Evolutionary conservation across 2,797 vertebrate genomes (phyloP).

Genomic region (Lepilemur septentrionalis): DNA sequence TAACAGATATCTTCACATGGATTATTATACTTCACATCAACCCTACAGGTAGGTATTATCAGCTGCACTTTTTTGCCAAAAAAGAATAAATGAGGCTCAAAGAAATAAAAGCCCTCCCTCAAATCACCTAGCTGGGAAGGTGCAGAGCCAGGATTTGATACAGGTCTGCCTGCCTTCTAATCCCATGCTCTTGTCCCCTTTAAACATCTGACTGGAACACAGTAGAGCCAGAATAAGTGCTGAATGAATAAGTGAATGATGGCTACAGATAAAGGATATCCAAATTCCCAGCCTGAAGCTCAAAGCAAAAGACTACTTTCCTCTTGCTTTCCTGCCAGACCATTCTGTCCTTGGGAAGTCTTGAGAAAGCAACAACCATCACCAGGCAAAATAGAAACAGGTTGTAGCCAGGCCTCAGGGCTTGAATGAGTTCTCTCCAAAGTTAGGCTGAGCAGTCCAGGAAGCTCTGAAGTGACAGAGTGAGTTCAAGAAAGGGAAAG

Average conservation of each 20-base stretch:
- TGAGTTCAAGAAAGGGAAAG: neutral
- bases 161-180: neutral
- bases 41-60: neutral
- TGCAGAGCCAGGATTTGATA: neutral
- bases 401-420: neutral
- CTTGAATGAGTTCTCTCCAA: neutral
- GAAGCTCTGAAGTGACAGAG: neutral
- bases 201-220: neutral
- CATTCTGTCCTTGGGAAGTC: neutral
- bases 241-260: neutral
- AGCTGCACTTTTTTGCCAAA: neutral
- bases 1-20: neutral
- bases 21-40: neutral
- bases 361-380: neutral
- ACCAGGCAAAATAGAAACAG: neutral
- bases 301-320: neutral
- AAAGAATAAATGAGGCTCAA: neutral
- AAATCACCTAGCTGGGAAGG: neutral
- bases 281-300: neutral
- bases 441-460: neutral
- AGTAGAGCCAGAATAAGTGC: neutral
- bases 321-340: neutral
- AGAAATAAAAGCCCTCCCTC: neutral
- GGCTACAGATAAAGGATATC: neutral
- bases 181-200: neutral